Conservation (phyloP, 2,797 vertebrate species). For the Chelmon rostratus region DNA sequence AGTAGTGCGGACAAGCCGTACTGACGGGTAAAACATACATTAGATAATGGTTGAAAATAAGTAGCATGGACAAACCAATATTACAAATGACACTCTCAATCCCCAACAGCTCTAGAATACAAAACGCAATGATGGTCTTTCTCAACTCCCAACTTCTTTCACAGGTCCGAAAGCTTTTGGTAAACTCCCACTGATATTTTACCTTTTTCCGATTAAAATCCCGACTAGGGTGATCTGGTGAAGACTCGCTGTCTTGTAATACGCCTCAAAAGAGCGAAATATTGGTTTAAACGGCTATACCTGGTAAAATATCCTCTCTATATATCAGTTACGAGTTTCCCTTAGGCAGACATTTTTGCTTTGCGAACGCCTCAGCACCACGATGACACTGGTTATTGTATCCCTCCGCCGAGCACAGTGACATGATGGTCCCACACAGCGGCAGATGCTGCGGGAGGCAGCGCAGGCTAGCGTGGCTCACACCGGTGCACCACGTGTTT, state of each 20-base stretch:
- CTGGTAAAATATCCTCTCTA: conserved; percentile 86
- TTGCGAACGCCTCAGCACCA: conserved; percentile 90
- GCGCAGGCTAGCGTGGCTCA: conserved; percentile 23
- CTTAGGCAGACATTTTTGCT: conserved; percentile 98
- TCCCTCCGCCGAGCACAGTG: conserved; percentile 91
- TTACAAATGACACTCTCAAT: conserved; percentile 51
- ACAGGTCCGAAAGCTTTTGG: conserved; percentile 78
- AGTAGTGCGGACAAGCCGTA: neutral
- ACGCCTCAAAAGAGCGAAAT: conserved; percentile 63
- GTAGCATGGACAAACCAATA: conserved; percentile 18
- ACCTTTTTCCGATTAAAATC: conserved; percentile 89
- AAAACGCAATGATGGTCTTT: conserved; percentile 75
- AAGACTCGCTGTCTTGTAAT: conserved; percentile 70
- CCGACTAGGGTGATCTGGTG: conserved; percentile 90
- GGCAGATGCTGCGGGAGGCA: conserved; percentile 74
- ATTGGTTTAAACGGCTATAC: conserved; percentile 59
- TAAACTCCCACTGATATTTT: conserved; percentile 82
- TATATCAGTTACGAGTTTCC: conserved; percentile 95
- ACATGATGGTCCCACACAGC: conserved; percentile 77
- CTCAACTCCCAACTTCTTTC: conserved; percentile 89
- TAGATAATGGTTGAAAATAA: conserved; percentile 14
- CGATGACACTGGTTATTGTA: conserved; percentile 87
- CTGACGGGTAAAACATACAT: conserved; percentile 1
- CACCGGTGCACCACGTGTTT: conserved; percentile 1
- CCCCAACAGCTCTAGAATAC: conserved; percentile 38